Evolutionary conservation across 1,140 invertebrate species (phyloP).

Genomic region (Atta texana): DNA sequence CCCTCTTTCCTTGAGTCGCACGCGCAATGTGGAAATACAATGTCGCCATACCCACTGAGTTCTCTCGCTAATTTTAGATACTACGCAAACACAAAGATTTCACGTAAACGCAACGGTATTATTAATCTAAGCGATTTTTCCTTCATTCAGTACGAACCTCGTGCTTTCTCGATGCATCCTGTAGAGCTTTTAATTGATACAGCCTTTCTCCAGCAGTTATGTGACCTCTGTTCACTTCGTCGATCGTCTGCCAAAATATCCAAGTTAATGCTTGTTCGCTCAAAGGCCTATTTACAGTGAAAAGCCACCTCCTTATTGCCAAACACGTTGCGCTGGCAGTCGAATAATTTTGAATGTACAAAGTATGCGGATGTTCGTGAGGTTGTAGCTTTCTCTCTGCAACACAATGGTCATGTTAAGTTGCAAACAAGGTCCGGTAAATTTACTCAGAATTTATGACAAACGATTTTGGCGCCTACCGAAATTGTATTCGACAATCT

Average conservation of each 20-base stretch:
- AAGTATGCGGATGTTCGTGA: conserved; percentile 97
- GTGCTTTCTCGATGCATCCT: conserved; percentile 94
- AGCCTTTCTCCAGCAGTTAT: conserved; percentile 95
- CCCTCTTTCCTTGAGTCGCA: conserved; percentile 97
- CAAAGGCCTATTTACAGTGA: conserved; percentile 88
- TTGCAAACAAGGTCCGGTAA: neutral
- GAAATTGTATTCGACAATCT: conserved; percentile 99
- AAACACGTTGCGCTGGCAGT: conserved; percentile 99
- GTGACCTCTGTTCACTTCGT: conserved; percentile 97
- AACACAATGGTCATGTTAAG: conserved; percentile 69
- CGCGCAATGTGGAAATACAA: conserved; percentile 97
- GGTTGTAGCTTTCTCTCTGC: conserved; percentile 97
- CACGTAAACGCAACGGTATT: neutral
- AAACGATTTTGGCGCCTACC: conserved; percentile 86
- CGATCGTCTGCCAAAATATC: conserved; percentile 94
- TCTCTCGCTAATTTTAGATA: conserved; percentile 95
- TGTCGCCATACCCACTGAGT: conserved; percentile 95
- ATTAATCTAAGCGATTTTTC: no score
- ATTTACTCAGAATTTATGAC: neutral
- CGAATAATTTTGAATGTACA: conserved; percentile 99
- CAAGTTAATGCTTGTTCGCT: conserved; percentile 91
- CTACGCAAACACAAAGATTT: conserved; percentile 81
- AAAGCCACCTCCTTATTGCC: conserved; percentile 97
- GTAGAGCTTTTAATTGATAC: conserved; percentile 97
- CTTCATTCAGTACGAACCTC: conserved; percentile 87